Percentiles rank a stretch among this genome's conserved stretches.
Evolutionary conservation across 2,113 vertebrate species (phyloP).

Genomic region (Danio rerio): DNA sequence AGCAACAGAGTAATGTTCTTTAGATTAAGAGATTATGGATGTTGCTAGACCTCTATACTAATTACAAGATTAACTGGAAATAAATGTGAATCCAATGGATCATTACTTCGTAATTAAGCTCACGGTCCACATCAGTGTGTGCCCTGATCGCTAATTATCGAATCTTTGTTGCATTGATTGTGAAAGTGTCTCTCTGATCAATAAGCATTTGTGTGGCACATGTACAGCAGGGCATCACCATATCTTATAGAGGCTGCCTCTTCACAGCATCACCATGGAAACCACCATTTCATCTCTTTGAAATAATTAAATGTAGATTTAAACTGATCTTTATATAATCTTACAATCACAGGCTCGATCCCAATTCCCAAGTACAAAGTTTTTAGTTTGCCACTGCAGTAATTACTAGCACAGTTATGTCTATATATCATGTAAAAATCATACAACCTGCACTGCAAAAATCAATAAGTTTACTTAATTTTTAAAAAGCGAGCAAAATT

Average conservation of each 20-base stretch:
- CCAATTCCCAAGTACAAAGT: not conserved
- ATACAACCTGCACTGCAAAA: not conserved
- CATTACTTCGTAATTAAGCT: not conserved
- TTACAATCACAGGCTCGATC: not conserved
- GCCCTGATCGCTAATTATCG: not conserved
- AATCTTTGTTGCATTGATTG: not conserved
- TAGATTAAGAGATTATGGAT: no score
- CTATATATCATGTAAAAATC: not conserved
- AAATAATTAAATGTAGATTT: slow-evolving; percentile 5
- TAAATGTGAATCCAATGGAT: not conserved
- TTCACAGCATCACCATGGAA: not conserved
- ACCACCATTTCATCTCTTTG: not conserved
- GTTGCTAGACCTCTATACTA: no score
- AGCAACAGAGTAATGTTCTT: not conserved
- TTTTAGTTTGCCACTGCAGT: not conserved
- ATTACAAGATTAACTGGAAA: not conserved
- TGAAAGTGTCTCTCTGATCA: not conserved
- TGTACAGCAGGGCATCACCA: not conserved
- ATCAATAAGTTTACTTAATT: no score
- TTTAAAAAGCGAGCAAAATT: no score
- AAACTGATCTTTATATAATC: not conserved
- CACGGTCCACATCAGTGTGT: not conserved
- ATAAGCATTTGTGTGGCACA: not conserved
- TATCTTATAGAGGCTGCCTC: not conserved
- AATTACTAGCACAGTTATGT: not conserved